These are phyloP conservation scores for Pygoscelis antarcticus DNA, from an alignment of 2,113 vertebrate genomes.

Conservation along the genomic window DNA sequence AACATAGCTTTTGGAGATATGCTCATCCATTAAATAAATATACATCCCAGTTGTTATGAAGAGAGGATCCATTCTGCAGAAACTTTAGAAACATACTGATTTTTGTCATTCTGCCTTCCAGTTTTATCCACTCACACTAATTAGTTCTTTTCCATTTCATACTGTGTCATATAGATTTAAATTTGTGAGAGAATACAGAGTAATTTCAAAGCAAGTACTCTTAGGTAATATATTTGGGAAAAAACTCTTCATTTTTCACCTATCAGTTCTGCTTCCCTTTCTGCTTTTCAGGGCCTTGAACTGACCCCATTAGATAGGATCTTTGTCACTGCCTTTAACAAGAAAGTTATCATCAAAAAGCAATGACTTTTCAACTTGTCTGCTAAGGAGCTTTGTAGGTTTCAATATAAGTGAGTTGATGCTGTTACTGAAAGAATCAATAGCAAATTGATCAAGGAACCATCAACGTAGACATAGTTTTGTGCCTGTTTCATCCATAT, in stretches of 20 bases:
- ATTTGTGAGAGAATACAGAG: neutral
- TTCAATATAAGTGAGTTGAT: neutral
- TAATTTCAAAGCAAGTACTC: neutral
- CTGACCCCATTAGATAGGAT: neutral
- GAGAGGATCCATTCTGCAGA: neutral
- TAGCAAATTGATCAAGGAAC: neutral
- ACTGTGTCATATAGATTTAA: neutral
- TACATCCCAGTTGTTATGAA: neutral
- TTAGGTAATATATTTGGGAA: neutral
- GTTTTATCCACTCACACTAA: neutral
- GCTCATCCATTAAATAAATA: neutral
- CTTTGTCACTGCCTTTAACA: neutral
- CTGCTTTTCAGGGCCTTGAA: neutral
- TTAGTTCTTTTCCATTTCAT: neutral
- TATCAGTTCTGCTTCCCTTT: neutral
- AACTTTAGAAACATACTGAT: neutral
- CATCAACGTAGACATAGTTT: neutral
- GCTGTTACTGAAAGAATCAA: conserved; percentile 1
- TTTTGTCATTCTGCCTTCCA: neutral
- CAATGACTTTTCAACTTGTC: neutral
- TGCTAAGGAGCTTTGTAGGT: neutral
- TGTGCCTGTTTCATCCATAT: neutral
- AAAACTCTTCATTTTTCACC: neutral
- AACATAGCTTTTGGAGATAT: neutral
- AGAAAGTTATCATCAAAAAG: neutral